Evolutionary conservation across 2,113 vertebrate genomes (phyloP).

Genomic region (Balaeniceps rex): DNA sequence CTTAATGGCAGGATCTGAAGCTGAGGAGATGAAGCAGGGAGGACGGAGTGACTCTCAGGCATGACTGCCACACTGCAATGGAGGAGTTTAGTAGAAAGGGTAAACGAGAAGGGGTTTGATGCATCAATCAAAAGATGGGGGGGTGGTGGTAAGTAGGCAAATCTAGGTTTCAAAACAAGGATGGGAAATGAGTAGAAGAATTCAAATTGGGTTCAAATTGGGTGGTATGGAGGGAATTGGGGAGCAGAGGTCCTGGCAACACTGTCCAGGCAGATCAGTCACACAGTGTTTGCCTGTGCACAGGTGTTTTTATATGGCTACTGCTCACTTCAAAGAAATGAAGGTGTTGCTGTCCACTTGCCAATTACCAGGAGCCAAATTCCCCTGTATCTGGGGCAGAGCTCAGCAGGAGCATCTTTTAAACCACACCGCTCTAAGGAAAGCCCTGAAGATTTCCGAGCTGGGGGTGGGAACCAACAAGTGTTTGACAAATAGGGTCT

Average conservation of each 20-base stretch:
- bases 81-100: neutral
- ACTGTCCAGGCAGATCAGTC: neutral
- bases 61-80: neutral
- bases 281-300: neutral
- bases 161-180: neutral
- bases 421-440: neutral
- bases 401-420: neutral
- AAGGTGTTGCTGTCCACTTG: neutral
- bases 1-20: neutral
- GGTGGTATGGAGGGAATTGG: neutral
- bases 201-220: neutral
- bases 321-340: neutral
- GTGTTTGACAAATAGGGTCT: neutral
- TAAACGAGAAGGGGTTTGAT: neutral
- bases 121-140: neutral
- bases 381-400: neutral
- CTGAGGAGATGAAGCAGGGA: neutral
- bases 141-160: neutral
- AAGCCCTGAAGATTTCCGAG: neutral
- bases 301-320: neutral
- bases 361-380: neutral
- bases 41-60: neutral
- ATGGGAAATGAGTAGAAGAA: neutral
- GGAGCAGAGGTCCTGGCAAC: neutral
- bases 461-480: neutral